Base-by-base conservation (phyloP, 2,797 vertebrate genomes). In the Coracias cyanogaster region DNA sequence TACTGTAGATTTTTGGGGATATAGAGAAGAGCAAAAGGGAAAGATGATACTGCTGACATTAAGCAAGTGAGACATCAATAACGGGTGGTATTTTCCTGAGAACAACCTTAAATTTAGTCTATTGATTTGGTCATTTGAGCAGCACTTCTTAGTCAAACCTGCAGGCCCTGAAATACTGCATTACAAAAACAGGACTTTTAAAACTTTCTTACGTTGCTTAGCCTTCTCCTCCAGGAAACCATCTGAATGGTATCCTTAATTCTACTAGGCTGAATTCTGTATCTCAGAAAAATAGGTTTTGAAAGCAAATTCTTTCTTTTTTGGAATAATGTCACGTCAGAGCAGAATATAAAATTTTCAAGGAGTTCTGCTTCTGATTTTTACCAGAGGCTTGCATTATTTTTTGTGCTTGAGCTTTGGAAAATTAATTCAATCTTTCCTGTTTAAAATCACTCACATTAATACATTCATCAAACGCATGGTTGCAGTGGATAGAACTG, bases 11-110 rank as follows among this genome's bases (percentile, higher is more conserved):
- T 80, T 93, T 87, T 6, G 15, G 39, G 39, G 77, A 46, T 77
- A 64, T 78, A 93, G 71, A 96, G 71, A 69, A 73, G 21, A 86
- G 74, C 48, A 72, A 79, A 86, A 91, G 43, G 74, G 58, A 66
- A 92, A 84, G 81, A 55, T 64, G 28, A 72, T 84, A 51, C 58
- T 79, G 86, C 70, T 25, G 58, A 60, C 11, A 1, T 58, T 31
- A 80, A 93, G 72, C 28, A 69, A 69, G n/a, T 20, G 39, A 77
- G 76, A 78, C 33, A 29, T 69, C 43, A 70, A 7, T 73, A 73
- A 89, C 28, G 58, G 43, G 45, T 74, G 45, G 28, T 64, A 45
- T 69, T 83, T 82, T 82, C 25, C 52, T 65, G 45, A 73, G 15
- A 82, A 51, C 37, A 57, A 24, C 55, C 66, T 93, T 43, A 43